A percentile compares a stretch with the other conserved stretches of the same genome.
phyloP scores from a whole-genome alignment of 2,888 invertebrate species.

The Meloe dianella region DNA sequence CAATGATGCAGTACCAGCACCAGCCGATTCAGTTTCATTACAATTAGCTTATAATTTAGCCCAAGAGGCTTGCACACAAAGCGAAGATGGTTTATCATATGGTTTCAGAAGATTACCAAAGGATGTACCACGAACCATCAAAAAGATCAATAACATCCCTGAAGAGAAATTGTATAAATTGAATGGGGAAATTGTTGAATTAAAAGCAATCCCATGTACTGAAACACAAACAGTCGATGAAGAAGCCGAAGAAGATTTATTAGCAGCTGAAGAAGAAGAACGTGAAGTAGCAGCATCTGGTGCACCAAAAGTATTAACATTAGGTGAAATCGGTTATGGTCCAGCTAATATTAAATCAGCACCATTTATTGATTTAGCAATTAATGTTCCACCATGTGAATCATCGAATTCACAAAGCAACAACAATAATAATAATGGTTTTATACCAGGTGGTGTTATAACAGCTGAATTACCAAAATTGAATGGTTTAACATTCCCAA shows the following conservation, averaged over 20 bases:
- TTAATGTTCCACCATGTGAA: slow-evolving; percentile 17
- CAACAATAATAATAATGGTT: slow-evolving; percentile 40
- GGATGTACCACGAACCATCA: slow-evolving; percentile 44
- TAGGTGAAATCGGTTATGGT: slow-evolving; percentile 60
- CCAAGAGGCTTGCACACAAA: slow-evolving; percentile 54
- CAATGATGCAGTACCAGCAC: not conserved
- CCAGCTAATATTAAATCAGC: slow-evolving; percentile 52
- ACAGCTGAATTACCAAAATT: slow-evolving; percentile 40
- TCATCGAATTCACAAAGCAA: not conserved
- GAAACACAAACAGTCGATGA: slow-evolving; percentile 44
- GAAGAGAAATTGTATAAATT: slow-evolving; percentile 62
- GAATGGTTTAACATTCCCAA: slow-evolving; percentile 14
- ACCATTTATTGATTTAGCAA: slow-evolving; percentile 39
- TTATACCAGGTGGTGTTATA: slow-evolving; percentile 46
- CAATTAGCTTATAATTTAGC: slow-evolving; percentile 58
- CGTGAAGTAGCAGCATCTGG: slow-evolving; percentile 32
- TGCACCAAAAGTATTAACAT: slow-evolving; percentile 27
- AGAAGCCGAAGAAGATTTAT: slow-evolving; percentile 50
- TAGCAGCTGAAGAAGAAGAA: slow-evolving; percentile 41
- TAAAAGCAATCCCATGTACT: slow-evolving; percentile 48
- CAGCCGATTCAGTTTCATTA: slow-evolving; percentile 63
- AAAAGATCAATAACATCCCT: slow-evolving; percentile 53
- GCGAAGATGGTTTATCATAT: slow-evolving; percentile 62
- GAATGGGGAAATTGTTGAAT: slow-evolving; percentile 63
- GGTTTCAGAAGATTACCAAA: slow-evolving; percentile 62